phyloP scores from a whole-genome alignment of 2,113 vertebrate genomes.

The Rousettus leschenaultii region DNA sequence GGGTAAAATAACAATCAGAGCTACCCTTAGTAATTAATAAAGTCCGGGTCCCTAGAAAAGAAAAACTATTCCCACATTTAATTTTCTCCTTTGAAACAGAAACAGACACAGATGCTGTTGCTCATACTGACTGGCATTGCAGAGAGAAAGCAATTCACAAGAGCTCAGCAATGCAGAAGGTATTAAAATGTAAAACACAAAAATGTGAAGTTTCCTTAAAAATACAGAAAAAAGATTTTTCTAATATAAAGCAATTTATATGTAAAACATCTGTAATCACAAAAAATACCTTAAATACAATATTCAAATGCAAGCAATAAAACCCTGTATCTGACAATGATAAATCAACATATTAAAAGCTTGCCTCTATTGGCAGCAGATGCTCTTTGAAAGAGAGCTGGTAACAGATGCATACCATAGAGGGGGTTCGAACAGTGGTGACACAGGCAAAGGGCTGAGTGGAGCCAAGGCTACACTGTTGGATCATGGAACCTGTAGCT shows the following conservation, averaged over 20 bases:
- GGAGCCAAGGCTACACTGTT: conserved; percentile 23
- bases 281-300: conserved; percentile 80
- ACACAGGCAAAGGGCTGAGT: conserved; percentile 38
- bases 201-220: conserved; percentile 66
- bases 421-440: conserved; percentile 63
- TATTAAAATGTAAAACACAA: conserved; percentile 77
- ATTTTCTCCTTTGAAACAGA: conserved; percentile 42
- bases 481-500: conserved; percentile 49
- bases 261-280: conserved; percentile 83
- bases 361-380: conserved; percentile 72
- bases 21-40: background rate
- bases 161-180: conserved; percentile 54
- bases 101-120: conserved; percentile 53
- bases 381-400: conserved; percentile 66
- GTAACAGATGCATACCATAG: conserved; percentile 68
- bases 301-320: conserved; percentile 82
- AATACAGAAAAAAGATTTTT: conserved; percentile 53
- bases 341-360: conserved; percentile 83
- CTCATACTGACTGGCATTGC: conserved; percentile 51
- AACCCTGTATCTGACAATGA: conserved; percentile 75
- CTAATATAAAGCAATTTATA: conserved; percentile 83
- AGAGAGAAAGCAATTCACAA: conserved; percentile 67
- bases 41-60: background rate
- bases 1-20: conserved; percentile 19
- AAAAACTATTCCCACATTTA: background rate